These are phyloP conservation scores for Brenthis ino DNA, from an alignment of 2,888 invertebrate species.

Conservation along the genomic window DNA sequence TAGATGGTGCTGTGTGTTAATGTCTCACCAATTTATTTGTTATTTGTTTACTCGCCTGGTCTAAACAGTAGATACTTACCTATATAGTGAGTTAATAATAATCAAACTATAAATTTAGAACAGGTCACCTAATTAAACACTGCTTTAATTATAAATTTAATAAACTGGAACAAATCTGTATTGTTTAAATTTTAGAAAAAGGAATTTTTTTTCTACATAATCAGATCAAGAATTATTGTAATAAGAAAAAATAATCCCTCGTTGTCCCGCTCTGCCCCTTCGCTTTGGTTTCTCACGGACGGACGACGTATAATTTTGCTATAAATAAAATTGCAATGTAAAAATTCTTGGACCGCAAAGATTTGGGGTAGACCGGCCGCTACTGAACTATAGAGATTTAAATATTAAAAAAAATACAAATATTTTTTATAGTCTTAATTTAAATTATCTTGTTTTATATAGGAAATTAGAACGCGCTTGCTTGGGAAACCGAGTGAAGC, in stretches of 20 bases:
- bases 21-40: no score
- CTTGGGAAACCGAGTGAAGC: no score
- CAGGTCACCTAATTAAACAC: no score
- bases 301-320: conserved; percentile 68
- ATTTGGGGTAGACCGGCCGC: conserved; percentile 7
- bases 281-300: conserved; percentile 63
- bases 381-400: not conserved
- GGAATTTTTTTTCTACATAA: not conserved
- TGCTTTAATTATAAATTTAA: no score
- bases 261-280: conserved; percentile 29
- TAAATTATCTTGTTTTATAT: no score
- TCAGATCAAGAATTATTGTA: conserved; percentile 26
- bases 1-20: no score
- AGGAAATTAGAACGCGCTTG: no score
- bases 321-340: conserved; percentile 78
- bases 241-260: conserved; percentile 40
- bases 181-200: not conserved
- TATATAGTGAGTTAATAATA: no score
- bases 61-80: no score
- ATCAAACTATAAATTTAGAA: no score
- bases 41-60: no score
- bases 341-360: conserved; percentile 65
- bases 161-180: not conserved
- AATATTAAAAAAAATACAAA: not conserved
- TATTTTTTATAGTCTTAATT: no score